Percentiles rank a stretch among this genome's conserved stretches.
Evolutionary conservation across 2,113 vertebrate species (phyloP).

Genomic region (Mesembrinibis cayennensis): DNA sequence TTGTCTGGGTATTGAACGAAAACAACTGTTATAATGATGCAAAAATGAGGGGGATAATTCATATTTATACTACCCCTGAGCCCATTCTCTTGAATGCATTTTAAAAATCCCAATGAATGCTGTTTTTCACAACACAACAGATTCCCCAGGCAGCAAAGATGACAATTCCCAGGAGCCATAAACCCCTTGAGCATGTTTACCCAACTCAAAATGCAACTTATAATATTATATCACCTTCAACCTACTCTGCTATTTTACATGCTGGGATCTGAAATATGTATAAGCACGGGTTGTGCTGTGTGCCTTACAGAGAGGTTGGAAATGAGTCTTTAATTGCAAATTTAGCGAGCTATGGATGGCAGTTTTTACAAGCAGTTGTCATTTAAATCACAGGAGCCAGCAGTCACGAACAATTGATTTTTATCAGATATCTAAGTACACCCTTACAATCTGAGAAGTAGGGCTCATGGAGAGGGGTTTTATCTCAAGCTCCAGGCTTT

Average conservation of each 20-base stretch:
- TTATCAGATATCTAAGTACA: neutral
- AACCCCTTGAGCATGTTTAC: neutral
- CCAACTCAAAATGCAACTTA: neutral
- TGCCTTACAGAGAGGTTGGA: neutral
- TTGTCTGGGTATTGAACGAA: neutral
- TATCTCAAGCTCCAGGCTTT: neutral
- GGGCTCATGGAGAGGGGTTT: neutral
- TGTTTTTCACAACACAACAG: neutral
- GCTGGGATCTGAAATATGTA: neutral
- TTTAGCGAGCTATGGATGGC: neutral
- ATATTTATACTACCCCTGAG: neutral
- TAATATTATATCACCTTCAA: neutral
- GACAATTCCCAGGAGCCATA: neutral
- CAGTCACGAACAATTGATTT: neutral
- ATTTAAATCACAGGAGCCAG: neutral
- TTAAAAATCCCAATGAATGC: neutral
- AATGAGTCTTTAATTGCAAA: neutral
- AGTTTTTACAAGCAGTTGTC: neutral
- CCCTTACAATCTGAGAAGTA: neutral
- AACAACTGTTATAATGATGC: neutral
- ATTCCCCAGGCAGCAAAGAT: neutral
- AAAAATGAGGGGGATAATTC: neutral
- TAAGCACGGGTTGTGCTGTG: neutral
- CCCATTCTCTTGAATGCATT: neutral
- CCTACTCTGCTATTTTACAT: neutral